phyloP scores from a whole-genome alignment of 2,113 vertebrate species.

The Trematomus loennbergii region DNA sequence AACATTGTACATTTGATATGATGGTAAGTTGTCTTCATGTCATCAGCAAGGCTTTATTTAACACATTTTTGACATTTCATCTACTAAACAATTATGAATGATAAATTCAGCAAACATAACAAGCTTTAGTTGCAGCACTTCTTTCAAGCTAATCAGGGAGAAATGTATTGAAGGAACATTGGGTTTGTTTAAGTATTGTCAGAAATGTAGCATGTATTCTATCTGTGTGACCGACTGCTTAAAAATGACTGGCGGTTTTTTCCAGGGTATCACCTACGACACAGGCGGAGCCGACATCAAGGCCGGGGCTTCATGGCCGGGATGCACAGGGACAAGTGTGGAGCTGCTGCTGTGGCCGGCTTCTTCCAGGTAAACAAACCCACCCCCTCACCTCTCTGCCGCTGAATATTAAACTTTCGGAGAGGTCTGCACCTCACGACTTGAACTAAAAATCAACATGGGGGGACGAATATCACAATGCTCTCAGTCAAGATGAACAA shows the following conservation, averaged over 20 bases:
- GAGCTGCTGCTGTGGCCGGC: constrained; percentile 86
- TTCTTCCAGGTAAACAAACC: constrained; percentile 83
- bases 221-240: not conserved
- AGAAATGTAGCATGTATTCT: not conserved
- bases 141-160: not conserved
- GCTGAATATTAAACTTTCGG: not conserved
- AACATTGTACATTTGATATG: not conserved
- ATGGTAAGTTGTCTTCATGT: not conserved
- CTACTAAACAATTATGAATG: too few relatives aligned
- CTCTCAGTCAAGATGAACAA: constrained; percentile 4
- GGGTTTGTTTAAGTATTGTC: not conserved
- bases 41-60: too few relatives aligned
- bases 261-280: constrained; percentile 88
- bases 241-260: not conserved
- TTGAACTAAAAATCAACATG: not conserved
- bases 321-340: constrained; percentile 90
- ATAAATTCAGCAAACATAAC: too few relatives aligned
- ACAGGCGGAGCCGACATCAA: constrained; percentile 89
- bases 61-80: too few relatives aligned
- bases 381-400: not conserved
- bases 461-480: not conserved
- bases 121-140: not conserved
- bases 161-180: not conserved
- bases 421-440: not conserved
- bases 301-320: constrained; percentile 87